These are phyloP conservation scores for Benthosema pterotum DNA, from an alignment of 2,797 vertebrate species.

Conservation along the genomic window DNA sequence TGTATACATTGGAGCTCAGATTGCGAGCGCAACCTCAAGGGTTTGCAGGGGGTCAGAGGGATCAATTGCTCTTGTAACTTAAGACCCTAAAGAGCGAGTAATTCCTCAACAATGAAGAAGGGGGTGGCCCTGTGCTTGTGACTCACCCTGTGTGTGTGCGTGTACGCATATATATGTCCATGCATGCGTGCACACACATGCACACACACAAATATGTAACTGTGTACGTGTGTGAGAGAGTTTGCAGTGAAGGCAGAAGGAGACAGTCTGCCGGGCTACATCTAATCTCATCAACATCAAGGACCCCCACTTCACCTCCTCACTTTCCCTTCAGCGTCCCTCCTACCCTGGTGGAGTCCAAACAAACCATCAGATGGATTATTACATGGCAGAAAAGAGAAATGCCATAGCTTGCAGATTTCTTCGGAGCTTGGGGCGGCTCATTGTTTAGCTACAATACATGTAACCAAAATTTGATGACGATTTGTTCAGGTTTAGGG, in stretches of 20 bases:
- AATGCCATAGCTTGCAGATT: slow-evolving; percentile 73
- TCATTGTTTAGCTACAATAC: slow-evolving; percentile 68
- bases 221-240: slow-evolving; percentile 36
- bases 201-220: neutral
- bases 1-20: slow-evolving; percentile 89
- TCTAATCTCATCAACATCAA: slow-evolving; percentile 93
- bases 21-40: slow-evolving; percentile 90
- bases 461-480: slow-evolving; percentile 75
- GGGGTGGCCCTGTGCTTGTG: slow-evolving; percentile 78
- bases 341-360: slow-evolving; percentile 71
- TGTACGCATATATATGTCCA: slow-evolving; percentile 18
- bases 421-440: slow-evolving; percentile 62
- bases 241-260: slow-evolving; percentile 74
- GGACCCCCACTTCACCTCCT: slow-evolving; percentile 84
- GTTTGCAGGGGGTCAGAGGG: slow-evolving; percentile 91
- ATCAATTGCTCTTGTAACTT: slow-evolving; percentile 97
- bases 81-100: slow-evolving; percentile 93
- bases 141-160: slow-evolving; percentile 48
- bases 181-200: slow-evolving; percentile 5
- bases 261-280: slow-evolving; percentile 98
- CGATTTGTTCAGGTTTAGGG: slow-evolving; percentile 26
- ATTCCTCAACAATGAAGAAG: slow-evolving; percentile 89
- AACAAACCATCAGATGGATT: slow-evolving; percentile 81
- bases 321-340: slow-evolving; percentile 70
- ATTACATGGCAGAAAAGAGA: slow-evolving; percentile 79